Conservation (phyloP, 2,888 invertebrate species). For the Sycophila texana region DNA sequence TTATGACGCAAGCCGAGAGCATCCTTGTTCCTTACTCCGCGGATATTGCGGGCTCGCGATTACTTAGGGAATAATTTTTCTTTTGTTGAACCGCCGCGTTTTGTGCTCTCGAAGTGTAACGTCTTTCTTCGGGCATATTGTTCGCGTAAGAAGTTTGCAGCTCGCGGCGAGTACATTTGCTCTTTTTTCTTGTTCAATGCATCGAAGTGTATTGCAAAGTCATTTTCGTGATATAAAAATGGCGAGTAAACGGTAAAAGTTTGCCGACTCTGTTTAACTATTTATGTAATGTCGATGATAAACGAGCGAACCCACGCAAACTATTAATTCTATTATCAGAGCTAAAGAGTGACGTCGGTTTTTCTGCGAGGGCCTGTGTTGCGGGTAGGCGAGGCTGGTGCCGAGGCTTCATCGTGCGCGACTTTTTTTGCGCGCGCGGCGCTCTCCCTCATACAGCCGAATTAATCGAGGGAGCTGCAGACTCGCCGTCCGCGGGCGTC, state of each 20-base stretch:
- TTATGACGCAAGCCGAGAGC: background rate
- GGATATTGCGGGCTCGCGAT: conserved; percentile 18
- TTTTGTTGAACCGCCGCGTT: background rate
- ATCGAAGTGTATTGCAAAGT: background rate
- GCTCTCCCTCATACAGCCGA: conserved; percentile 7
- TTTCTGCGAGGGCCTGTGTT: background rate
- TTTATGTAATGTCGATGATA: too few species aligned
- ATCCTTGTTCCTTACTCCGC: conserved; percentile 5
- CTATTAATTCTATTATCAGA: too few species aligned
- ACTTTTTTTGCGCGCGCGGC: background rate
- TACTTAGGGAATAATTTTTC: background rate
- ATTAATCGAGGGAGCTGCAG: conserved; percentile 31
- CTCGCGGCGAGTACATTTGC: background rate
- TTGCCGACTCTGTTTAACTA: too few species aligned
- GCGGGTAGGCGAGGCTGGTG: too few species aligned
- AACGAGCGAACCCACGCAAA: too few species aligned
- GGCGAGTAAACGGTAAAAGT: too few species aligned
- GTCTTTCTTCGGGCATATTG: too few species aligned
- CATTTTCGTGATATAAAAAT: background rate
- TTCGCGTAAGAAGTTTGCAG: background rate
- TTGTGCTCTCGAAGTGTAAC: too few species aligned
- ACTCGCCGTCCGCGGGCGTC: conserved; percentile 2
- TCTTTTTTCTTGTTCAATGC: background rate
- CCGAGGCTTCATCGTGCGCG: background rate
- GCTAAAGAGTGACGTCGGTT: background rate